Evolutionary conservation across 2,888 invertebrate species (phyloP).

Genomic region (Cephus spinipes): DNA sequence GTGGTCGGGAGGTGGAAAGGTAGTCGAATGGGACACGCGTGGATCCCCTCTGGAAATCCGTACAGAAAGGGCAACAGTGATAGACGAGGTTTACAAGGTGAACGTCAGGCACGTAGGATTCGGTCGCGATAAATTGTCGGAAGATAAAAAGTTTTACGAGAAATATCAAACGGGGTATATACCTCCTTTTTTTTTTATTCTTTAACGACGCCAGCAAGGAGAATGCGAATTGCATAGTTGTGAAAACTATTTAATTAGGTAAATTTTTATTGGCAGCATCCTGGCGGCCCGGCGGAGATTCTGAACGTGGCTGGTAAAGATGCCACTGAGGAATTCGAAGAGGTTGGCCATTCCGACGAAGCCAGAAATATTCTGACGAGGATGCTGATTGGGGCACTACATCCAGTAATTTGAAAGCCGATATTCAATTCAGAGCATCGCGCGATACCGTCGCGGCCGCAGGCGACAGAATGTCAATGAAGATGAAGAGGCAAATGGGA

Average conservation of each 20-base stretch:
- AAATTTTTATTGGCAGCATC: constrained; percentile 14
- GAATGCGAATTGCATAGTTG: not conserved
- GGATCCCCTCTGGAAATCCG: not conserved
- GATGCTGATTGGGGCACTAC: constrained; percentile 15
- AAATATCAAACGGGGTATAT: not conserved
- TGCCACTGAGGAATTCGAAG: constrained; percentile 13
- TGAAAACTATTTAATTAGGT: not conserved
- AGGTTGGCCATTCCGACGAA: constrained; percentile 12
- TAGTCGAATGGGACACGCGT: not conserved
- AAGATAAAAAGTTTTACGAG: not conserved
- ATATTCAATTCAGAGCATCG: not conserved
- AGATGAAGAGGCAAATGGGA: not conserved
- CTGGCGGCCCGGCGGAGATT: constrained; percentile 14
- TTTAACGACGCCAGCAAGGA: not conserved
- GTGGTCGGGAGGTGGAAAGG: not conserved
- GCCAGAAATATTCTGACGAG: constrained; percentile 14
- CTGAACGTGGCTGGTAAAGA: constrained; percentile 15
- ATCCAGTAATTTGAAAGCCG: constrained; percentile 11
- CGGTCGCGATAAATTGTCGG: not conserved
- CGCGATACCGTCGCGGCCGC: not conserved
- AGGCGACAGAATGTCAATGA: not conserved
- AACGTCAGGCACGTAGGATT: not conserved
- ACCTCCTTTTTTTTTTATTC: not conserved
- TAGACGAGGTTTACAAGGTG: not conserved
- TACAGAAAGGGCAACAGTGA: not conserved